Conservation (phyloP, 2,113 vertebrate genomes). For the Lepidothrix coronata region DNA sequence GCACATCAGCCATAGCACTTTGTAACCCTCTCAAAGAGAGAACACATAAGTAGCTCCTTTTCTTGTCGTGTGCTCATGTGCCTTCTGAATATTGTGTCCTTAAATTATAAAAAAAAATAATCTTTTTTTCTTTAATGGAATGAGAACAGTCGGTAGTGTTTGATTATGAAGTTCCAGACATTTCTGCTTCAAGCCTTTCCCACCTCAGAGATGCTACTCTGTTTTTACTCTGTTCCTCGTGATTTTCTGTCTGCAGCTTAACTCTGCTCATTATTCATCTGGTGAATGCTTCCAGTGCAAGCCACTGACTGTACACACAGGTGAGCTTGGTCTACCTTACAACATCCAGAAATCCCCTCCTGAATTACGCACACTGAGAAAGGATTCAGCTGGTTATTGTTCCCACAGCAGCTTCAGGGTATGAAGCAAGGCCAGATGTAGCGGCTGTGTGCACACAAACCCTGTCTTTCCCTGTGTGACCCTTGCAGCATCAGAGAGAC, state of each 20-base stretch:
- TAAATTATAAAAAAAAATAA: not conserved
- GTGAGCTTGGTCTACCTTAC: not conserved
- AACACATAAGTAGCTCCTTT: not conserved
- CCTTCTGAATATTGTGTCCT: not conserved
- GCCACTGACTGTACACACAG: not conserved
- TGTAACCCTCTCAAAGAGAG: not conserved
- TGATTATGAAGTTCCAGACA: not conserved
- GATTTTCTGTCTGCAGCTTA: not conserved
- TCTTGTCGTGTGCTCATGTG: not conserved
- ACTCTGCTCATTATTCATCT: not conserved
- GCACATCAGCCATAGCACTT: not conserved
- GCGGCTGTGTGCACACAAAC: not conserved
- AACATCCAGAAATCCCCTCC: not conserved
- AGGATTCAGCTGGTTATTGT: not conserved
- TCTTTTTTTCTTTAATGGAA: not conserved
- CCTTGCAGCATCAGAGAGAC: not conserved
- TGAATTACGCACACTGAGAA: not conserved
- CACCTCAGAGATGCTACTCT: not conserved
- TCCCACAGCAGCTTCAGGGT: not conserved
- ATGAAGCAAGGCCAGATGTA: not conserved
- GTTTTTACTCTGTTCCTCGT: not conserved
- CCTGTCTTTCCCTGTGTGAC: not conserved
- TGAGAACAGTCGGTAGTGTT: not conserved
- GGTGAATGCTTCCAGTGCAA: not conserved
- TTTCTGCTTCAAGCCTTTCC: not conserved